These are phyloP conservation scores for Zaprionus camerounensis DNA, from an alignment of 1,140 invertebrate genomes.

Conservation along the genomic window DNA sequence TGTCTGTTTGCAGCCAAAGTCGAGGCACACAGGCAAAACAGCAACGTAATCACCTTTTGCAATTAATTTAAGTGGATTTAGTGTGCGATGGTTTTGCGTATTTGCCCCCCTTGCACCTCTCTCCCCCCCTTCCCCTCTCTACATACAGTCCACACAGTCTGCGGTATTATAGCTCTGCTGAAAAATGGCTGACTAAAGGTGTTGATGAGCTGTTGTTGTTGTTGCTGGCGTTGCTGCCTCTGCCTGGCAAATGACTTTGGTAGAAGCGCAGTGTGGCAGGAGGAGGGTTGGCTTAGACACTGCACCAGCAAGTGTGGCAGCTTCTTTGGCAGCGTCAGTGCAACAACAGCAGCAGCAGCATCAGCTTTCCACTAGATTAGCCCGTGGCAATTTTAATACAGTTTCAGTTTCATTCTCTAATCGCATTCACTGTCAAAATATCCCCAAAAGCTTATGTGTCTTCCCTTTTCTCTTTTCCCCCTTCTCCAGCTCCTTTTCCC, in stretches of 20 bases:
- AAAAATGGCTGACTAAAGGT: slow-evolving; percentile 78
- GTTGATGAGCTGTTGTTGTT: slow-evolving; percentile 71
- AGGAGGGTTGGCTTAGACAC: slow-evolving; percentile 45
- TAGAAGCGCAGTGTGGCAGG: neutral
- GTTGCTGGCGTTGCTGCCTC: slow-evolving; percentile 32
- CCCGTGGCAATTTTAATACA: slow-evolving; percentile 26
- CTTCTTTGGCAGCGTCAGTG: slow-evolving; percentile 8
- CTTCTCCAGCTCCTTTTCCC: neutral
- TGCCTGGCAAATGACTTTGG: slow-evolving; percentile 71
- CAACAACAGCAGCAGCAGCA: neutral
- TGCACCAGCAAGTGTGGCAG: slow-evolving; percentile 26
- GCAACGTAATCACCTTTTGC: slow-evolving; percentile 84
- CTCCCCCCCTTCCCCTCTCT: slow-evolving; percentile 1
- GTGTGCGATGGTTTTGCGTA: slow-evolving; percentile 78
- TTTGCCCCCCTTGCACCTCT: slow-evolving; percentile 43
- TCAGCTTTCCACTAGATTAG: slow-evolving; percentile 51
- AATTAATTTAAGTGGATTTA: slow-evolving; percentile 84
- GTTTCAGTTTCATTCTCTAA: slow-evolving; percentile 13
- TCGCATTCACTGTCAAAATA: slow-evolving; percentile 13
- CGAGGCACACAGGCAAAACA: slow-evolving; percentile 68
- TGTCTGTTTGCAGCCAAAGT: slow-evolving; percentile 65
- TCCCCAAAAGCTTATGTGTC: neutral
- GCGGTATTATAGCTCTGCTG: slow-evolving; percentile 57
- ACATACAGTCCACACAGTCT: neutral
- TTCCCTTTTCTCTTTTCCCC: neutral